Conservation (phyloP, 37 sponge, comb jelly and placozoan genomes). For the Aphrocallistes beatrix region DNA sequence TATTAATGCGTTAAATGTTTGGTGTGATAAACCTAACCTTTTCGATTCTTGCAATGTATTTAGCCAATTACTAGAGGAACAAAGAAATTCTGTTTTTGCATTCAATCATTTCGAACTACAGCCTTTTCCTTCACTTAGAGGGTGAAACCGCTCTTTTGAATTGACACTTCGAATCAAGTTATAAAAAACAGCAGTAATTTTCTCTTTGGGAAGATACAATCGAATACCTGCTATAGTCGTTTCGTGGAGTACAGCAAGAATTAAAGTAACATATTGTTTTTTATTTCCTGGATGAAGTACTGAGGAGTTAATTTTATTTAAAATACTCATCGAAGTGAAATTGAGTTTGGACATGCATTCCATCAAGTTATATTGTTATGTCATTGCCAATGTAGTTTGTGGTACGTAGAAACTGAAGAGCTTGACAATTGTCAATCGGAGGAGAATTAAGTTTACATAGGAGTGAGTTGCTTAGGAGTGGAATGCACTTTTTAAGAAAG, state of each 20-base stretch:
- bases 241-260: too few relatives aligned
- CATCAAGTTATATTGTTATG: background rate
- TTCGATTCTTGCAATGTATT: background rate
- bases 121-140: background rate
- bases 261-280: too few relatives aligned
- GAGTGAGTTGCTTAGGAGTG: background rate
- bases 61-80: background rate
- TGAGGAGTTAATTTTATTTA: too few relatives aligned
- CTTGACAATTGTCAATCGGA: background rate
- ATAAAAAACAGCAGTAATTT: too few relatives aligned
- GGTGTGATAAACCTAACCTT: background rate
- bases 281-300: too few relatives aligned
- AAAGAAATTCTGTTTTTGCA: too few relatives aligned
- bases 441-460: background rate
- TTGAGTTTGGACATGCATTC: background rate
- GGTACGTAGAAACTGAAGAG: background rate
- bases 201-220: too few relatives aligned
- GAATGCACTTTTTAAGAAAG: background rate
- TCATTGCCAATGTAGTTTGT: slow-evolving; percentile 9
- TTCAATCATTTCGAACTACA: background rate
- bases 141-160: background rate
- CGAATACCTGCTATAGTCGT: too few relatives aligned
- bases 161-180: too few relatives aligned
- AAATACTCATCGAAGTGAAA: background rate
- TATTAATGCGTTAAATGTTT: background rate